phyloP scores from a whole-genome alignment of 2,797 vertebrate genomes.

The Myotis planiceps region DNA sequence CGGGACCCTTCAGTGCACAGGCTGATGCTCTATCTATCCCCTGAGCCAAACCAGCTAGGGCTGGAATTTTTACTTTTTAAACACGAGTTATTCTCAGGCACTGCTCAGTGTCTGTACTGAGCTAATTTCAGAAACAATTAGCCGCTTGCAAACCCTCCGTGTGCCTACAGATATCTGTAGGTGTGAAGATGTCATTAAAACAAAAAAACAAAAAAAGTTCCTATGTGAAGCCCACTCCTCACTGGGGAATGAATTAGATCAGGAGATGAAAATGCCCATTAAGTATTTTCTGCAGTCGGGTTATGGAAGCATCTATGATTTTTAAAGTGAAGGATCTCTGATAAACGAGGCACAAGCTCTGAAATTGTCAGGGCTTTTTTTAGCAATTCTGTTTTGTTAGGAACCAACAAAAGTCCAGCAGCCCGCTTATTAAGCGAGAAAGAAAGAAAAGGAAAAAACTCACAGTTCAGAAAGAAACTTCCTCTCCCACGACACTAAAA shows the following conservation, averaged over 20 bases:
- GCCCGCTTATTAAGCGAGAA: background rate
- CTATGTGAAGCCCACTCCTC: constrained; percentile 46
- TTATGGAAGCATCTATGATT: constrained; percentile 54
- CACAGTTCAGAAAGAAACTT: background rate
- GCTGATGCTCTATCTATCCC: too few relatives aligned
- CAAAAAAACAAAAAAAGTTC: constrained; percentile 65
- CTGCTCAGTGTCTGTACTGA: constrained; percentile 26
- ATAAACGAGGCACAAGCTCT: background rate
- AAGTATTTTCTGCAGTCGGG: constrained; percentile 28
- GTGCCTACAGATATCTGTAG: constrained; percentile 58
- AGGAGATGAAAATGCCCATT: constrained; percentile 60
- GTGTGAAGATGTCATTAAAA: constrained; percentile 67
- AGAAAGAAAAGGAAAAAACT: background rate
- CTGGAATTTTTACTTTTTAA: constrained; percentile 49
- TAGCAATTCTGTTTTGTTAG: constrained; percentile 4
- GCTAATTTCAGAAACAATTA: constrained; percentile 74
- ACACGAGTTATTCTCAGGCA: constrained; percentile 36
- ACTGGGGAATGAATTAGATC: constrained; percentile 60
- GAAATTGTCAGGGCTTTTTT: background rate
- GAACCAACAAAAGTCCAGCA: background rate
- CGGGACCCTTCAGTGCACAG: too few relatives aligned
- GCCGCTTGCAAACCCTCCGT: constrained; percentile 4
- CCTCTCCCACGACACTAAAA: background rate
- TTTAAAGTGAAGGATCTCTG: constrained; percentile 48
- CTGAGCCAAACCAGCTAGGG: too few relatives aligned